phyloP scores from a whole-genome alignment of 2,888 invertebrate species.

The Dysmachus trigonus region DNA sequence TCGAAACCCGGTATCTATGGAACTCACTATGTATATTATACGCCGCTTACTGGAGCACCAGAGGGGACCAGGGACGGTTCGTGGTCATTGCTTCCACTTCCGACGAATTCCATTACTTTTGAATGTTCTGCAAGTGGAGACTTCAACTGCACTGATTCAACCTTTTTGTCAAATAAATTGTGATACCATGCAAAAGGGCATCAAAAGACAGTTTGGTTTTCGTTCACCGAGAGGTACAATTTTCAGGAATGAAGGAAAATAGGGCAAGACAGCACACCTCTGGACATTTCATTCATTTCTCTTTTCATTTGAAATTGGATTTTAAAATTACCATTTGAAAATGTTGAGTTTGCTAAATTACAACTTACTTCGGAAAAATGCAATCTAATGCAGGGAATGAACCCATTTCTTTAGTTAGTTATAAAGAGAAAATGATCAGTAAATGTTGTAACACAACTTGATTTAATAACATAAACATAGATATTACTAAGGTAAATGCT shows the following conservation, averaged over 20 bases:
- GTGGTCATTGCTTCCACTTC: neutral
- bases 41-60: neutral
- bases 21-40: neutral
- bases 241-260: neutral
- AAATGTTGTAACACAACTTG: too few relatives aligned
- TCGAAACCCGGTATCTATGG: neutral
- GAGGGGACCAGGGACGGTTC: neutral
- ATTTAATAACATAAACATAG: too few relatives aligned
- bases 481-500: too few relatives aligned
- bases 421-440: too few relatives aligned
- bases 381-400: too few relatives aligned
- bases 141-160: neutral
- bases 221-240: neutral
- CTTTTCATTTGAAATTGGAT: neutral
- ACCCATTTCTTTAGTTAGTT: too few relatives aligned
- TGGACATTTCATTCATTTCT: neutral
- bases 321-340: neutral
- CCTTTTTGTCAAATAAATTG: neutral
- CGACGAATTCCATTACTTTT: neutral
- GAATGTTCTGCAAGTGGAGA: neutral
- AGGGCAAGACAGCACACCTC: neutral
- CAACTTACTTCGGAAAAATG: too few relatives aligned
- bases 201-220: neutral
- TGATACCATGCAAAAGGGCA: neutral
- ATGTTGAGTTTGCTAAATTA: neutral